Evolutionary conservation across 30 jellyfish, hydroid and myxozoan genomes (phyloP), one percentile per base, ranked within the genome.

Genomic region (Pseudorhiza aurosa): DNA sequence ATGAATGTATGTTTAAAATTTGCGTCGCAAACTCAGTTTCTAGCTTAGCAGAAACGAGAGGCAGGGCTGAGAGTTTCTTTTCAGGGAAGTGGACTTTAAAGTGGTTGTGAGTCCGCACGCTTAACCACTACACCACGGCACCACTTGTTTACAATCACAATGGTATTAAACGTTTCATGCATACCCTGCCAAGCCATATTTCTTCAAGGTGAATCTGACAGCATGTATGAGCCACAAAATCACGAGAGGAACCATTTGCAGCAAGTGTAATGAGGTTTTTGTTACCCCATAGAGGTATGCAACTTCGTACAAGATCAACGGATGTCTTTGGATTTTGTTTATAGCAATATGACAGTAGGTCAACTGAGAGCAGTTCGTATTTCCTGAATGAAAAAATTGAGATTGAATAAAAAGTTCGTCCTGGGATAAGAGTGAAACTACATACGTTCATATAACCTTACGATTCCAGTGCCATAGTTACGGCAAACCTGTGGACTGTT

Each of bases 281-380:
- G 70, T 22, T 22, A 33, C 83, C 83, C 83, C 83, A 70, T 44
- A 70, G 39, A 25, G 83, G 69, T 37, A 70, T 70, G 58, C 83
- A 30, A 1, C 60, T 4, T 47, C 49, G 31, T 21, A 70, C 83
- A 30, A 70, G 26, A 70, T 70, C 70, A 43, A 70, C 37, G 4
- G 83, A 29, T 24, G 56, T 21, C 45, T 46, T 26, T 17, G 55
- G 24, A 36, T 70, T 45, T 28, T 70, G 56, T 55, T 70, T 70
- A 42, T 70, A 70, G 55, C 14, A 45, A 46, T 5, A 51, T 1
- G 83, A 24, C 32, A 70, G 44, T 10, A 70, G 46, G 37, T 70
- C 83, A 2, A 70, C 71, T 32, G 77, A 4, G 14, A 24, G 35
- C 46, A 7, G 28, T 31, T 70, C 53, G 71, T 33, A 45, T 8